These are phyloP conservation scores for Passer domesticus DNA, from an alignment of 2,113 vertebrate species.

Conservation along the genomic window DNA sequence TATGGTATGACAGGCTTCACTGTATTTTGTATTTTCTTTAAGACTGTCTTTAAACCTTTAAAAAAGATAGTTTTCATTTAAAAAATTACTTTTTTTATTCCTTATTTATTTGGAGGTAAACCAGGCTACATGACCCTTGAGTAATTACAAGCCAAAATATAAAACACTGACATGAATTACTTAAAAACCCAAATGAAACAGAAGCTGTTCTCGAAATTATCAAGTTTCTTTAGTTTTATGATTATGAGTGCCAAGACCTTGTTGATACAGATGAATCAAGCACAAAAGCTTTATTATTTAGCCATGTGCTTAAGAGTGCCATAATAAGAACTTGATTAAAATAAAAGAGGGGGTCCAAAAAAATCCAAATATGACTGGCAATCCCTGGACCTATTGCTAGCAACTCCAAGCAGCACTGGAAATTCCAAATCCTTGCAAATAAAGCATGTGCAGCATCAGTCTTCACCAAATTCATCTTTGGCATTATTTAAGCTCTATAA, in stretches of 20 bases:
- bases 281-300: neutral
- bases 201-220: neutral
- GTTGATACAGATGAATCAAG: neutral
- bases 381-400: neutral
- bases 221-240: neutral
- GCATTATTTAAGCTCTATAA: conserved; percentile 15
- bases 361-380: accelerated
- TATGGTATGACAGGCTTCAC: neutral
- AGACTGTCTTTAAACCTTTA: neutral
- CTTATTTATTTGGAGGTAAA: neutral
- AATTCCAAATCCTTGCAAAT: neutral
- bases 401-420: neutral
- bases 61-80: neutral
- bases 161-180: neutral
- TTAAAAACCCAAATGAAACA: neutral
- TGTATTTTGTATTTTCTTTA: neutral
- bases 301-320: neutral
- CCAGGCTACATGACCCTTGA: neutral
- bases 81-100: neutral
- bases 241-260: neutral
- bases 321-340: neutral
- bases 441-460: neutral
- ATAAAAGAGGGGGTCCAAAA: neutral
- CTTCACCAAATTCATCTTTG: neutral
- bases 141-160: neutral